Evolutionary conservation across 2,797 vertebrate species (phyloP).

Genomic region (Xiphophorus birchmanni): DNA sequence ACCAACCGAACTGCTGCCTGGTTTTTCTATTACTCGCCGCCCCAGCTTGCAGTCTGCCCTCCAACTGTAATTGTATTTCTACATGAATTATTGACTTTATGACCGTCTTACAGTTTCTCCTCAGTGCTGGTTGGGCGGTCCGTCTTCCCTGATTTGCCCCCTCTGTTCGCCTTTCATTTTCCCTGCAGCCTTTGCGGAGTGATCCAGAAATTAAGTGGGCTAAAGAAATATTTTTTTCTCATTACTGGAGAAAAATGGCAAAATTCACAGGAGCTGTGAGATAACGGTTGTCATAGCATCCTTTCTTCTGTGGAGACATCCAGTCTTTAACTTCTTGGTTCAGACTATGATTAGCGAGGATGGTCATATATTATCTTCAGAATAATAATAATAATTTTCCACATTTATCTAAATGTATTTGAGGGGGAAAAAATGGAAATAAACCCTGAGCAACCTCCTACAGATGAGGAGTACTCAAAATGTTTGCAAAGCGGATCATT

Average conservation of each 20-base stretch:
- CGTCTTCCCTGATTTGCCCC: neutral
- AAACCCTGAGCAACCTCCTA: neutral
- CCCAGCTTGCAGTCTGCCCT: constrained; percentile 15
- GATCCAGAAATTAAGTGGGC: constrained; percentile 8
- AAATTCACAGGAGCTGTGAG: neutral
- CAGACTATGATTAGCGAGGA: constrained; percentile 4
- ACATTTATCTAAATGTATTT: constrained; percentile 8
- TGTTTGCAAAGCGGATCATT: neutral
- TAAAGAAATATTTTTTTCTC: constrained; percentile 7
- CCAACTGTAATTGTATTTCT: constrained; percentile 25
- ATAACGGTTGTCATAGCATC: constrained; percentile 19
- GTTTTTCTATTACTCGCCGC: constrained; percentile 42
- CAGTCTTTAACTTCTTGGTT: constrained; percentile 8
- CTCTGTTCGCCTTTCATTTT: constrained; percentile 24
- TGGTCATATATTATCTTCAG: constrained; percentile 11
- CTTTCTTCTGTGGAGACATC: neutral
- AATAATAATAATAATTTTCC: constrained; percentile 14
- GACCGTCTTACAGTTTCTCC: constrained; percentile 13
- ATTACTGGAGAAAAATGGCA: constrained; percentile 11
- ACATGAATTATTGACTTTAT: constrained; percentile 55
- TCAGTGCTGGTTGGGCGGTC: neutral
- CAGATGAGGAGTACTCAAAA: constrained; percentile 1
- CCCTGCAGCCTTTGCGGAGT: neutral
- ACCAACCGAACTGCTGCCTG: constrained; percentile 21
- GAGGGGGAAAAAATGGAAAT: neutral